Evolutionary conservation across 1,140 invertebrate genomes (phyloP), one percentile per base, ranked within the genome.

Genomic region (Papilio polyxenes): DNA sequence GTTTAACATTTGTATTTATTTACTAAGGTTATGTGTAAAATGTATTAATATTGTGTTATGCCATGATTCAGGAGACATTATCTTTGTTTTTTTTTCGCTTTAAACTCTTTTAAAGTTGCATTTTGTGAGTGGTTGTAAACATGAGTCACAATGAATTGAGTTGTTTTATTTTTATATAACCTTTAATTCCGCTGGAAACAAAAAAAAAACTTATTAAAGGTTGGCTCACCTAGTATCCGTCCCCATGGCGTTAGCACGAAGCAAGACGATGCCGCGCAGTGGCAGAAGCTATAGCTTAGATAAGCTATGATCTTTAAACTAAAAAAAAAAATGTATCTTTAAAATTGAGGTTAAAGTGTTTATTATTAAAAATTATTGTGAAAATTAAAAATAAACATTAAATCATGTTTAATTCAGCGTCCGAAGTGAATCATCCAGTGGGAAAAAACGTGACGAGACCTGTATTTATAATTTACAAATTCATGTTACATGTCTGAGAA

Each of bases 101-200:
- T 90, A 90, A 90, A 92, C 88, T 92, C 84, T 80, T 80, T 62
- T 92, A 92, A 93, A 89, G 90, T 91, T 90, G 92, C 91, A 92
- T 93, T 44, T 90, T 92, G 92, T 92, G 93, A 91, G 90, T 92
- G 92, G 90, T 93, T 91, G 89, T 93, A 92, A 94, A 93, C 91
- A 92, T 91, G 92, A 93, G 92, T 93, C 92, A 93, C 92, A 93
- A 92, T 91, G 86, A 86, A 83, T 85, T 83, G 20, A 83, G 83
- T 87, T 69, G 88, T 94, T 93, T 92, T 87, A 91, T 91, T 92
- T 89, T 20, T 31, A 72, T 37, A 23, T 23, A 65, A 23, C 23
- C 59, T n/a, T 15, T 49, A 72, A 59, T 80, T 81, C 44, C 75
- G 17, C 20, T 44, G 72, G 5, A 44, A 65, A 0, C 23, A 65